Conservation (phyloP, 1,140 invertebrate species). For the Caenorhabditis brenneri region DNA sequence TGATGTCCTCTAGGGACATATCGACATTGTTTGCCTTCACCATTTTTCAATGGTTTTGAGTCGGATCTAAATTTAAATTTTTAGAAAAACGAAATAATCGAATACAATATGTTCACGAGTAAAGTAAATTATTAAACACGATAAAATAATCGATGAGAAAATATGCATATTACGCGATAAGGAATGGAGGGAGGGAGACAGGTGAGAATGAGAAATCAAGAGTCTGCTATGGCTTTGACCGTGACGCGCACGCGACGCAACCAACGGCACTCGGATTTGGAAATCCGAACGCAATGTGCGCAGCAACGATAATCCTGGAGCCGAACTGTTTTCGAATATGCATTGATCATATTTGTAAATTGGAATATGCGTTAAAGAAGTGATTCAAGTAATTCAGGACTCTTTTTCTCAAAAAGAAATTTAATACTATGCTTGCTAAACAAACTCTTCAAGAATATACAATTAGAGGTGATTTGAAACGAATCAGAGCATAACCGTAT, state of each 20-base stretch:
- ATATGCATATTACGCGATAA: neutral
- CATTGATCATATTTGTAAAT: too few species aligned
- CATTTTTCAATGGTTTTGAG: neutral
- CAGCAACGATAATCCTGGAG: neutral
- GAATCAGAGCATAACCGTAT: too few species aligned
- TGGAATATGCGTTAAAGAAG: too few species aligned
- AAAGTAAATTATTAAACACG: neutral
- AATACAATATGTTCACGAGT: neutral
- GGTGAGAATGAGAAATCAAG: neutral
- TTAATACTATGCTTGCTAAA: too few species aligned
- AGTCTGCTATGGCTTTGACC: neutral
- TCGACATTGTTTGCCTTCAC: constrained; percentile 70
- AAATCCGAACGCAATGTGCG: too few species aligned
- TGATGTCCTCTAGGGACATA: constrained; percentile 71
- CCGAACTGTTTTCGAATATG: too few species aligned
- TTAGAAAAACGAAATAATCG: neutral
- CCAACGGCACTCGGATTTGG: neutral
- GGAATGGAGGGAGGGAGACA: neutral
- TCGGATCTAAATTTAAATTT: neutral
- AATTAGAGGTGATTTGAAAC: too few species aligned
- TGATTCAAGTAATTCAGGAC: too few species aligned
- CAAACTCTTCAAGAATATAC: too few species aligned
- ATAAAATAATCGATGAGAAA: neutral
- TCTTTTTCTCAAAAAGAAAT: too few species aligned
- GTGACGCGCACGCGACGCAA: constrained; percentile 9